These are phyloP conservation scores for Eupithecia abbreviata DNA, from an alignment of 2,888 invertebrate genomes.

Conservation along the genomic window DNA sequence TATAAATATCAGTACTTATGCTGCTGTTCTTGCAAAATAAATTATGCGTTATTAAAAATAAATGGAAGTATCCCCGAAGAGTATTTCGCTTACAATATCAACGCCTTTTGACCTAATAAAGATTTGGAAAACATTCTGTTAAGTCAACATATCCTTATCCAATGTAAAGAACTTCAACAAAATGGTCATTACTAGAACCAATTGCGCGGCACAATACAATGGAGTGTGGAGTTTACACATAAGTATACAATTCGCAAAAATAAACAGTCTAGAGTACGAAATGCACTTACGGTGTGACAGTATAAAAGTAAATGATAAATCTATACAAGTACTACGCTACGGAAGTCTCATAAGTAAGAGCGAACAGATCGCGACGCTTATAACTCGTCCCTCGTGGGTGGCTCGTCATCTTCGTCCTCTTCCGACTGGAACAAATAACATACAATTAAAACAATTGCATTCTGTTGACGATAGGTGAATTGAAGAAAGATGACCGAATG, in stretches of 20 bases:
- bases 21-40: conserved; percentile 72
- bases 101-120: conserved; percentile 57
- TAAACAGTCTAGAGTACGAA: conserved; percentile 72
- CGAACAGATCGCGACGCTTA: conserved; percentile 78
- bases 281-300: conserved; percentile 59
- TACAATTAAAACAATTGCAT: background rate
- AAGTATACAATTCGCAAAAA: conserved; percentile 1
- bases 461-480: background rate
- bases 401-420: conserved; percentile 89
- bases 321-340: conserved; percentile 78
- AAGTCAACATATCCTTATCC: background rate
- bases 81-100: conserved; percentile 64
- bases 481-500: background rate
- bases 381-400: conserved; percentile 90
- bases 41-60: conserved; percentile 69
- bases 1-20: conserved; percentile 73
- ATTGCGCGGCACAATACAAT: background rate
- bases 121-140: conserved; percentile 58
- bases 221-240: background rate
- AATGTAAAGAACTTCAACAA: background rate
- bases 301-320: conserved; percentile 74
- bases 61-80: conserved; percentile 50
- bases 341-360: conserved; percentile 72
- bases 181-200: background rate
- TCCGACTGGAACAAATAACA: conserved; percentile 68